Conservation (phyloP, 2,888 invertebrate species). For the Schizotus pectinicornis region DNA sequence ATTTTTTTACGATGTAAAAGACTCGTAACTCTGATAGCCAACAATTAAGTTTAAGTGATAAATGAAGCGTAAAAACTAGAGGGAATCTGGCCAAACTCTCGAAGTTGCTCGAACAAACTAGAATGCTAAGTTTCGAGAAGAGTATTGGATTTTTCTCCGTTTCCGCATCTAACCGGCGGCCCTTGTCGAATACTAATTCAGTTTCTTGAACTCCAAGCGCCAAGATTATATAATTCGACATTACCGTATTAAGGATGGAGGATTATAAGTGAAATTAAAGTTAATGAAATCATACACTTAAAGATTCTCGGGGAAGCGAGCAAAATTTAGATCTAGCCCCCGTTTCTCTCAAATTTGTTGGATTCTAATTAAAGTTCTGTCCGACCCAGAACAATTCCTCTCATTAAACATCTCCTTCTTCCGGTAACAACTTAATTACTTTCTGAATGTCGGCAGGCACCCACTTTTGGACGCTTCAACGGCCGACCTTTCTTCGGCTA, state of each 20-base stretch:
- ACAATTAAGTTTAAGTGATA: too few relatives aligned
- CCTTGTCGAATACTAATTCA: not conserved
- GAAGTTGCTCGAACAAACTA: too few relatives aligned
- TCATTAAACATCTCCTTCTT: constrained; percentile 45
- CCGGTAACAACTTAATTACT: constrained; percentile 49
- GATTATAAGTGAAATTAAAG: constrained; percentile 21
- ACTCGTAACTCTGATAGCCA: too few relatives aligned
- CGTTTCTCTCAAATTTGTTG: constrained; percentile 35
- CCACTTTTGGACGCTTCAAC: constrained; percentile 14
- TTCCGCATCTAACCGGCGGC: too few relatives aligned
- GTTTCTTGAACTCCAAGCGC: constrained; percentile 8
- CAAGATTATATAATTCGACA: constrained; percentile 7
- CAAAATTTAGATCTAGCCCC: constrained; percentile 22
- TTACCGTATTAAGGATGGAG: not conserved
- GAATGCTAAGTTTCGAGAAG: too few relatives aligned
- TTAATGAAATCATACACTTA: constrained; percentile 30
- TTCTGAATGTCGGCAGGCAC: constrained; percentile 32
- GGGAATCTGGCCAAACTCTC: too few relatives aligned
- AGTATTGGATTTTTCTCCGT: too few relatives aligned
- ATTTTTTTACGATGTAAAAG: too few relatives aligned
- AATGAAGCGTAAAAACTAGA: too few relatives aligned
- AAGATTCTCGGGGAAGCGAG: constrained; percentile 20
- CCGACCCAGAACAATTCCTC: constrained; percentile 50
- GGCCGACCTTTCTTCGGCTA: not conserved
- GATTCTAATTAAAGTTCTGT: constrained; percentile 48